phyloP scores from a whole-genome alignment of 1,140 invertebrate genomes.

The Brachionus sp. region DNA sequence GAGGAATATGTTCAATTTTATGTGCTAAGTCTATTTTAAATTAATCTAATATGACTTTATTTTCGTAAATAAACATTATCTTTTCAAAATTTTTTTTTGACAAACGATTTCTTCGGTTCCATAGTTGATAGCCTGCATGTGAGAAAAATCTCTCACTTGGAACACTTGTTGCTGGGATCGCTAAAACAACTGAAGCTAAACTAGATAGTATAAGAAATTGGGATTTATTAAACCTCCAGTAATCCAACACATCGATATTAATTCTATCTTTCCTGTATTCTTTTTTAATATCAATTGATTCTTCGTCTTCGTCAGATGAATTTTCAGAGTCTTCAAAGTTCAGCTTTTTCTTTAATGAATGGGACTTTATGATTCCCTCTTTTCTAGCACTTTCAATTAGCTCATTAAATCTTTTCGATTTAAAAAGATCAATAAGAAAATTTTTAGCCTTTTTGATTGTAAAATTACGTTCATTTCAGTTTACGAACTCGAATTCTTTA shows the following conservation, averaged over 20 bases:
- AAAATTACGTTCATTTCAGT: background rate
- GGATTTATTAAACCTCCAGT: no score
- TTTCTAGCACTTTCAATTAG: background rate
- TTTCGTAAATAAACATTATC: no score
- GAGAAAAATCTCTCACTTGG: no score
- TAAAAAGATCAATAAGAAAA: background rate
- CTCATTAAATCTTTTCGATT: background rate
- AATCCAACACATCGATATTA: background rate
- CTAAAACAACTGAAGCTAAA: no score
- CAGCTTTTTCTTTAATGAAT: background rate
- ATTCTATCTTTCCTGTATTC: background rate
- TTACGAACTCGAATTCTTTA: background rate
- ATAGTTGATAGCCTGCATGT: no score
- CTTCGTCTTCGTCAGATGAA: background rate
- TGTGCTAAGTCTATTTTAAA: no score
- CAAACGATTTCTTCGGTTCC: no score
- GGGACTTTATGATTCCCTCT: background rate
- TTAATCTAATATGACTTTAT: no score
- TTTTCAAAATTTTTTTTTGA: no score
- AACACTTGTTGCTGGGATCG: no score
- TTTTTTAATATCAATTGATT: background rate
- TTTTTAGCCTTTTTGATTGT: background rate
- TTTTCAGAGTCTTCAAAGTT: constrained; percentile 3
- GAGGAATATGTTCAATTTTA: no score
- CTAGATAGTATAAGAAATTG: no score